Conservation (phyloP, 2,797 vertebrate species). For the Odontamblyopus rebecca region DNA sequence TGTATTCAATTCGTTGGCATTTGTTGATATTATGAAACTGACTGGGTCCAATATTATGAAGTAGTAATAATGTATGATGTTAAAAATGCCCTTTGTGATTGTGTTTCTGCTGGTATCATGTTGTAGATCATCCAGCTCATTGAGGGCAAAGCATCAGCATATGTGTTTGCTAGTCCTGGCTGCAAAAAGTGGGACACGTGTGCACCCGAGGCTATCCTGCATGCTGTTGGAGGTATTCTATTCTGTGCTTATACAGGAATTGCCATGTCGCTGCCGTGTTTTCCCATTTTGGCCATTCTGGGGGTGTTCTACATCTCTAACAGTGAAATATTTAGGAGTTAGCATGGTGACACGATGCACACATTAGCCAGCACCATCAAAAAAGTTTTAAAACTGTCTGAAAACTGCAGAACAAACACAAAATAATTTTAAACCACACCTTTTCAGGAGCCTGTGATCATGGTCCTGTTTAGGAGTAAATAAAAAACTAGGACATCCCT, state of each 20-base stretch:
- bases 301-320: no score
- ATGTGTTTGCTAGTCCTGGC: slow-evolving; percentile 94
- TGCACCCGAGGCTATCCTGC: slow-evolving; percentile 91
- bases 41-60: neutral
- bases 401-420: no score
- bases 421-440: no score
- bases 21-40: no score
- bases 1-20: no score
- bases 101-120: neutral
- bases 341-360: no score
- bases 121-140: slow-evolving; percentile 92
- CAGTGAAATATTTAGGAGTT: no score
- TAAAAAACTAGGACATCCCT: no score
- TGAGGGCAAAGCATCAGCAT: slow-evolving; percentile 96
- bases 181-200: slow-evolving; percentile 99
- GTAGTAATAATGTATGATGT: neutral
- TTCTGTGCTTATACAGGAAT: neutral
- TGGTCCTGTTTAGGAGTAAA: no score
- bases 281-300: neutral
- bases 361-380: no score
- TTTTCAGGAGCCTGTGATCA: no score
- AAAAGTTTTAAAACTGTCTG: no score
- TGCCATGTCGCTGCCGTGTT: neutral
- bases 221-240: slow-evolving; percentile 87
- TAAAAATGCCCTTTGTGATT: neutral